A percentile compares a stretch with the other conserved stretches of the same genome.
These are phyloP conservation scores for Panopea generosa DNA, from an alignment of 2,888 invertebrate genomes.

Conservation along the genomic window DNA sequence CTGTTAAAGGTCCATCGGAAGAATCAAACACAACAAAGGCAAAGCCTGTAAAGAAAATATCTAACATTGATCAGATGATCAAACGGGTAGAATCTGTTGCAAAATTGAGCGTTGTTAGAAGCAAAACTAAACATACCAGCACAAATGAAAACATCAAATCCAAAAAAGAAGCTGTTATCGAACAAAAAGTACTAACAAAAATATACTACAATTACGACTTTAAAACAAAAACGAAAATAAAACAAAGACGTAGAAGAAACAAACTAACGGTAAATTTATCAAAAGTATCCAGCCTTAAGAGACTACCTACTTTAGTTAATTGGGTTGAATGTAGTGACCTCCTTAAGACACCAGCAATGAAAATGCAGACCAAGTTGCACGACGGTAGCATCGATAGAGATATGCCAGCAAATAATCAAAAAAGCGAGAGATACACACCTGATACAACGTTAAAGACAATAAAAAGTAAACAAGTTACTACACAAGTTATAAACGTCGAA, in stretches of 20 bases:
- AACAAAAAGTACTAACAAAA: slow-evolving; percentile 33
- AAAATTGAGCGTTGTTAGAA: slow-evolving; percentile 22
- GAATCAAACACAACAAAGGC: slow-evolving; percentile 1
- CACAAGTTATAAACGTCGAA: no score
- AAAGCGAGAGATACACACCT: not conserved
- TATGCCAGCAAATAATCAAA: not conserved
- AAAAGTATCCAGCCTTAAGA: slow-evolving; percentile 7
- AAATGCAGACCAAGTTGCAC: slow-evolving; percentile 36
- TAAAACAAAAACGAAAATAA: slow-evolving; percentile 34
- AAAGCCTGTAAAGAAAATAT: slow-evolving; percentile 5
- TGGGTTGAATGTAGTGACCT: slow-evolving; percentile 52
- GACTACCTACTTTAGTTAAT: slow-evolving; percentile 55
- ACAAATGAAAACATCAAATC: slow-evolving; percentile 11
- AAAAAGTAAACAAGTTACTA: no score
- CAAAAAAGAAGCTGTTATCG: slow-evolving; percentile 26
- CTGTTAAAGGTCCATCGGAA: slow-evolving; percentile 7
- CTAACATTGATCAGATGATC: slow-evolving; percentile 9
- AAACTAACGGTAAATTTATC: slow-evolving; percentile 30
- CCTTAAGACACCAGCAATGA: slow-evolving; percentile 48
- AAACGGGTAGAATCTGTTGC: slow-evolving; percentile 37
- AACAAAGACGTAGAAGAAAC: slow-evolving; percentile 24
- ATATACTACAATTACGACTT: slow-evolving; percentile 37
- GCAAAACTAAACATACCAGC: not conserved
- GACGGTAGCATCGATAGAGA: not conserved
- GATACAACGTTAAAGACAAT: no score